These are phyloP conservation scores for Parnassius orleans DNA, from an alignment of 2,888 invertebrate species.

Conservation along the genomic window DNA sequence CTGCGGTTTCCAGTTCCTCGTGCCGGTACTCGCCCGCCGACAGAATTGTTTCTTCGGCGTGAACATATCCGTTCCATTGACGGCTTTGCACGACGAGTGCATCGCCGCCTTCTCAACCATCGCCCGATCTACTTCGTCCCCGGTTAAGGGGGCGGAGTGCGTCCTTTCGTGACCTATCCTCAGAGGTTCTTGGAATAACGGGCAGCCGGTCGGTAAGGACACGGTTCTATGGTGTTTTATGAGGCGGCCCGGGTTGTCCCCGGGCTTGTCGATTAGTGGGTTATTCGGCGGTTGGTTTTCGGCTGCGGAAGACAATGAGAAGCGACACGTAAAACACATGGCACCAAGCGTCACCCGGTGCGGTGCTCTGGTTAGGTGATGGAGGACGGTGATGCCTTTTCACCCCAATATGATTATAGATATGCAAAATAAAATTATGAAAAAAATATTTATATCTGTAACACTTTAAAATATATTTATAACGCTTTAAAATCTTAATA, in stretches of 20 bases:
- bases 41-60: conserved; percentile 58
- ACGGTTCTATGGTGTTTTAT: conserved; percentile 69
- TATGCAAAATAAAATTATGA: too few relatives aligned
- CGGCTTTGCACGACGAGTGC: conserved; percentile 60
- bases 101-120: conserved; percentile 55
- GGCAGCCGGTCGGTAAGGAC: conserved; percentile 65
- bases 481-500: too few relatives aligned
- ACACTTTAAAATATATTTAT: too few relatives aligned
- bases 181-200: conserved; percentile 60
- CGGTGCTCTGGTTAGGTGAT: conserved; percentile 40
- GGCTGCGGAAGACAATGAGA: conserved; percentile 72
- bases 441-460: too few relatives aligned
- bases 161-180: conserved; percentile 83
- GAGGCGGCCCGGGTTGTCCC: conserved; percentile 47
- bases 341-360: conserved; percentile 68
- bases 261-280: conserved; percentile 66
- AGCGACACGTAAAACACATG: conserved; percentile 72
- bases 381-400: conserved; percentile 33
- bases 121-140: conserved; percentile 67
- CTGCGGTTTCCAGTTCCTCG: conserved; percentile 68
- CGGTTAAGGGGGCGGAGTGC: conserved; percentile 84
- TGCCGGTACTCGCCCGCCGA: conserved; percentile 71
- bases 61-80: conserved; percentile 55
- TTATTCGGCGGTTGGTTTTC: conserved; percentile 71
- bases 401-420: too few relatives aligned